Percentiles rank a stretch among this genome's conserved stretches.
phyloP scores from a whole-genome alignment of 2,888 invertebrate species.

The Stenotaenia linearis region DNA sequence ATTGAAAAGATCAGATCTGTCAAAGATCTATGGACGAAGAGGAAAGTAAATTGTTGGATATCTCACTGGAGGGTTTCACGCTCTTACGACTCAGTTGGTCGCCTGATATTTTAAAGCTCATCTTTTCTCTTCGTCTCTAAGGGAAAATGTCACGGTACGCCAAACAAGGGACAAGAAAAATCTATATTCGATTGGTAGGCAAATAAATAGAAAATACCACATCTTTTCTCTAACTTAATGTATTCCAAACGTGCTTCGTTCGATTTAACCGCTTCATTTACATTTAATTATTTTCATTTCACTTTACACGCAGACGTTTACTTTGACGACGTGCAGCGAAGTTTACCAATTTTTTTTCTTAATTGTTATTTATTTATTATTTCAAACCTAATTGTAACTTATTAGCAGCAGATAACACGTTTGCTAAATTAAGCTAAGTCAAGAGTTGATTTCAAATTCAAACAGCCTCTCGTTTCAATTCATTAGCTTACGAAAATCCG shows the following conservation, averaged over 20 bases:
- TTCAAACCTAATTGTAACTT: too few species aligned
- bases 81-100: background rate
- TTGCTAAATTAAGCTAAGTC: too few species aligned
- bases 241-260: background rate
- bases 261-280: background rate
- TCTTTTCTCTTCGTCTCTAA: background rate
- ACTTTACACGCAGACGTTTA: background rate
- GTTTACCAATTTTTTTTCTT: background rate
- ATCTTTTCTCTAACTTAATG: background rate
- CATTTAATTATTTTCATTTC: background rate
- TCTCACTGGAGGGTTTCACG: background rate
- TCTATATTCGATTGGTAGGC: background rate
- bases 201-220: background rate
- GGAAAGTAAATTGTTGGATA: background rate
- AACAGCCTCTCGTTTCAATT: too few species aligned
- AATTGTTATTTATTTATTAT: background rate
- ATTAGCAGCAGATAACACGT: too few species aligned
- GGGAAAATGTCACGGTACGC: background rate
- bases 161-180: background rate
- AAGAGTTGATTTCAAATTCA: too few species aligned
- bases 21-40: background rate
- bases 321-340: background rate
- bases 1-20: background rate
- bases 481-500: too few species aligned
- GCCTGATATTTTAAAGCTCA: constrained; percentile 8